Evolutionary conservation across 2,888 invertebrate species (phyloP).

Genomic region (Drosophila silvestris): DNA sequence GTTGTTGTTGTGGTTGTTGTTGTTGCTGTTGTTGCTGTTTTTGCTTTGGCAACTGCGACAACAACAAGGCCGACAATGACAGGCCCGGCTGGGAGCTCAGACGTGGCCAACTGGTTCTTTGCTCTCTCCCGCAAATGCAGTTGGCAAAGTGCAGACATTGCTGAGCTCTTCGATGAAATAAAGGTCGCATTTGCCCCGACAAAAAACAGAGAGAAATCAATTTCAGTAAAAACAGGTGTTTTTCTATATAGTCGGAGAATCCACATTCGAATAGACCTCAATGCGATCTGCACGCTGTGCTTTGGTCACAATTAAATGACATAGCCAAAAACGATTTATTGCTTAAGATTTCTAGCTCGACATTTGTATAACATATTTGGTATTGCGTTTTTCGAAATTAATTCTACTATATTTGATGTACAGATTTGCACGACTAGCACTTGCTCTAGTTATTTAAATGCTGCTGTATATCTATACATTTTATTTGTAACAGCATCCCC

Average conservation of each 20-base stretch:
- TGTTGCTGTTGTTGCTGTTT: slow-evolving; percentile 19
- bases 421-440: background rate
- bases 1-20: slow-evolving; percentile 14
- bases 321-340: slow-evolving; percentile 66
- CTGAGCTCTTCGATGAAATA: slow-evolving; percentile 56
- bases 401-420: slow-evolving; percentile 36
- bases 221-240: slow-evolving; percentile 67
- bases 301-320: slow-evolving; percentile 49
- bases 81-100: slow-evolving; percentile 42
- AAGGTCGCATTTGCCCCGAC: slow-evolving; percentile 63
- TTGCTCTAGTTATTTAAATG: slow-evolving; percentile 30
- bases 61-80: slow-evolving; percentile 50
- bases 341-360: slow-evolving; percentile 48
- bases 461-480: slow-evolving; percentile 6
- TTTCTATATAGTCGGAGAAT: slow-evolving; percentile 29
- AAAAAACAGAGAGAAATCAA: slow-evolving; percentile 34
- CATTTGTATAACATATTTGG: slow-evolving; percentile 66
- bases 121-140: slow-evolving; percentile 67
- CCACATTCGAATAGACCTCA: slow-evolving; percentile 19
- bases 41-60: slow-evolving; percentile 38
- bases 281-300: slow-evolving; percentile 8
- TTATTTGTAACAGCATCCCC: slow-evolving; percentile 1
- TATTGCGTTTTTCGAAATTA: slow-evolving; percentile 36
- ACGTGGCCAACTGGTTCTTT: slow-evolving; percentile 69
- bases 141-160: slow-evolving; percentile 69